Evolutionary conservation across 2,888 invertebrate species (phyloP).

Genomic region (Clusia tigrina): DNA sequence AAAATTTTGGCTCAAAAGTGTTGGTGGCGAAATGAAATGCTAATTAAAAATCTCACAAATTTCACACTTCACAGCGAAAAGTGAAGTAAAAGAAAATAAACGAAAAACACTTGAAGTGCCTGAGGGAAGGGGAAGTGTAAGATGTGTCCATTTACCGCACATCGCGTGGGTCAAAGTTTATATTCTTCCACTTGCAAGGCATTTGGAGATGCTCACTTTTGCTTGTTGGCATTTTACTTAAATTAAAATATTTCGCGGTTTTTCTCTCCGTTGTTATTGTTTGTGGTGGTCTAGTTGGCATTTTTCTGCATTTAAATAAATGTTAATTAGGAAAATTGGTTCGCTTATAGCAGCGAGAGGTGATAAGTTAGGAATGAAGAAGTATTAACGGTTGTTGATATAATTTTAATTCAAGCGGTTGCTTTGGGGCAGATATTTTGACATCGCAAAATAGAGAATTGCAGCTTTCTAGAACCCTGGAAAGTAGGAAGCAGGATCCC

Average conservation of each 20-base stretch:
- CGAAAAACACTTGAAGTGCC: too few relatives aligned
- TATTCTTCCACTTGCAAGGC: background rate
- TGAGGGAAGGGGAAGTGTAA: too few relatives aligned
- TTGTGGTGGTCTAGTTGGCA: background rate
- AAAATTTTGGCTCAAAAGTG: slow-evolving; percentile 13
- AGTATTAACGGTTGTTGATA: too few relatives aligned
- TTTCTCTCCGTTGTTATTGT: background rate
- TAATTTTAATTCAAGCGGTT: too few relatives aligned
- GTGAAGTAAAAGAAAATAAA: background rate
- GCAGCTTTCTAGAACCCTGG: too few relatives aligned
- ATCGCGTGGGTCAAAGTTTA: background rate
- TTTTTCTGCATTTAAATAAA: background rate
- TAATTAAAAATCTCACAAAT: slow-evolving; percentile 19
- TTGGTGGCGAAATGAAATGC: slow-evolving; percentile 25
- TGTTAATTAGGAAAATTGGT: background rate
- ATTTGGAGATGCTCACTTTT: background rate
- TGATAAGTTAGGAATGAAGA: too few relatives aligned
- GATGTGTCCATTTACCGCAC: background rate
- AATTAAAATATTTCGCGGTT: background rate
- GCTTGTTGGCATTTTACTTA: background rate
- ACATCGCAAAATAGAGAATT: too few relatives aligned
- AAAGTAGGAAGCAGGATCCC: too few relatives aligned
- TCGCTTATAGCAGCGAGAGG: too few relatives aligned
- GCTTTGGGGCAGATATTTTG: too few relatives aligned
- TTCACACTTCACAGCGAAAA: background rate